Conservation (phyloP, 2,888 invertebrate genomes). For the Tineola bisselliella region DNA sequence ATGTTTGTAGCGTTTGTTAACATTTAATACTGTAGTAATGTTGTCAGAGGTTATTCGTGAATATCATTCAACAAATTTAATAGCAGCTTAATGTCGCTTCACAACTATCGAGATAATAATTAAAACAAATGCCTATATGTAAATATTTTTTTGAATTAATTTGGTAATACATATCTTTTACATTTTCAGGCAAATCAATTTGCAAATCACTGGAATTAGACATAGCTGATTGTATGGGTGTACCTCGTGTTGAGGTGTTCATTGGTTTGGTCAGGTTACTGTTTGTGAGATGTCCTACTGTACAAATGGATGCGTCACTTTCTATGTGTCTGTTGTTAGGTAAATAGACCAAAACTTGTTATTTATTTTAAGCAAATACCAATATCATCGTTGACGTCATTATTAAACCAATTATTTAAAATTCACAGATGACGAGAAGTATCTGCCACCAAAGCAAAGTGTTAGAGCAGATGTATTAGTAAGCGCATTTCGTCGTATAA, state of each 20-base stretch:
- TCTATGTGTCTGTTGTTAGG: conserved; percentile 41
- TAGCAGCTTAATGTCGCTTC: no score
- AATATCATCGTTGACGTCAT: no score
- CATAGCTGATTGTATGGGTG: conserved; percentile 65
- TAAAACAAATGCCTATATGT: no score
- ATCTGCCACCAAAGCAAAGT: conserved; percentile 49
- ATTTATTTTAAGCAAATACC: no score
- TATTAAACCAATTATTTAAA: not conserved
- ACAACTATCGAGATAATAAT: no score
- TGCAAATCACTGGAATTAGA: conserved; percentile 73
- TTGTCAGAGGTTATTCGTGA: no score
- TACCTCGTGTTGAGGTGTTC: conserved; percentile 62
- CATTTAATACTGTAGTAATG: no score
- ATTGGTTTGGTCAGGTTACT: conserved; percentile 44
- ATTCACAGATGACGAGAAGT: conserved; percentile 38
- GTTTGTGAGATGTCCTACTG: conserved; percentile 48
- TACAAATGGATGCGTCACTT: conserved; percentile 52
- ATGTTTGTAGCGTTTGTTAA: no score
- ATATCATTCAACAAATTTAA: no score
- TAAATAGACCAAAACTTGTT: no score
- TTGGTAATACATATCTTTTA: no score
- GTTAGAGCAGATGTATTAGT: conserved; percentile 49
- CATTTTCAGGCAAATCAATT: conserved; percentile 65
- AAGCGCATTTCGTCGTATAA: conserved; percentile 40
- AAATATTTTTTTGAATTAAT: no score